Percentiles rank a stretch among this genome's conserved stretches.
These are phyloP conservation scores for Miltochrista miniata DNA, from an alignment of 2,888 invertebrate genomes.

Conservation along the genomic window DNA sequence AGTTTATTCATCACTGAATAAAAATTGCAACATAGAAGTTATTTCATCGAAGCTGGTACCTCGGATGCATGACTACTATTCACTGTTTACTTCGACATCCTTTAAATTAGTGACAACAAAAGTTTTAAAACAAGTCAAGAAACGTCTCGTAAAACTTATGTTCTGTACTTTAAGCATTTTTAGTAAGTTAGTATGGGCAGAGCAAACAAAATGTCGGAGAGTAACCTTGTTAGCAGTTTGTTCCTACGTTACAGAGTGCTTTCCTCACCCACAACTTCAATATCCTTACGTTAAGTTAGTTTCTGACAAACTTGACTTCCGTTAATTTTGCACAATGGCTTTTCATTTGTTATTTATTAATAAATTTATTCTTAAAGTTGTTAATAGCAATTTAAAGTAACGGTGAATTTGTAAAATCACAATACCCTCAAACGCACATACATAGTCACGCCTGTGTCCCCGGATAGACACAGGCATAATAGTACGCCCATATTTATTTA, in stretches of 20 bases:
- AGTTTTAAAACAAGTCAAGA: slow-evolving; percentile 2
- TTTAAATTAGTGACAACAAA: not conserved
- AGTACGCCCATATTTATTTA: no score
- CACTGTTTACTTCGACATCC: no score
- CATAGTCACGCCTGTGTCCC: no score
- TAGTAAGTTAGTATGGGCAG: slow-evolving; percentile 10
- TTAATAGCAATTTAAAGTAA: slow-evolving; percentile 3
- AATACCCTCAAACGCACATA: no score
- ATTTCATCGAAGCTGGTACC: no score
- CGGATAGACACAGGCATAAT: no score
- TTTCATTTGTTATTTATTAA: slow-evolving; percentile 34
- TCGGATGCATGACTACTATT: no score
- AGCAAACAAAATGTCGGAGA: slow-evolving; percentile 30
- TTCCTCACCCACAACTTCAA: slow-evolving; percentile 33
- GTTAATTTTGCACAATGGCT: slow-evolving; percentile 26
- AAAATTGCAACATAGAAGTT: no score
- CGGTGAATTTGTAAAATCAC: not conserved
- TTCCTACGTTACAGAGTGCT: slow-evolving; percentile 34
- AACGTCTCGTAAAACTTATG: slow-evolving; percentile 11
- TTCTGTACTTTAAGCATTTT: slow-evolving; percentile 8
- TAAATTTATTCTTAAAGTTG: slow-evolving; percentile 19
- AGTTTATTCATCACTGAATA: no score
- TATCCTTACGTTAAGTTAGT: slow-evolving; percentile 41
- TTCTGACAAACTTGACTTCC: slow-evolving; percentile 28
- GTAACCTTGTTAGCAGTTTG: slow-evolving; percentile 37